Evolutionary conservation across 1,140 invertebrate species (phyloP), one percentile per base, ranked within the genome.

Genomic region (Himalopsyche phryganea): DNA sequence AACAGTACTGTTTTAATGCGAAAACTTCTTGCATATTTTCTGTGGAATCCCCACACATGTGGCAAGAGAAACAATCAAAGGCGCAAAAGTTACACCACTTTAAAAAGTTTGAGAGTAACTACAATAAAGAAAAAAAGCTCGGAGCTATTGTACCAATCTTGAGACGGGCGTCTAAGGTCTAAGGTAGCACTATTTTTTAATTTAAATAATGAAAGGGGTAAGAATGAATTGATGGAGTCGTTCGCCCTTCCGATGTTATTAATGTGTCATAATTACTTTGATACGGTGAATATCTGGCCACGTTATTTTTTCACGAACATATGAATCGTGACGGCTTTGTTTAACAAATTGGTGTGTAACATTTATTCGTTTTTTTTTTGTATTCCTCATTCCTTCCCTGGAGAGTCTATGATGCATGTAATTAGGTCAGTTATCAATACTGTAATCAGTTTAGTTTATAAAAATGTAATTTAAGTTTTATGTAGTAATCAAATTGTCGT

Each of bases 221-320:
- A 28, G 23, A 9, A 9, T 5, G 23, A 28, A 28, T 28, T 3
- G 23, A 28, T 28, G 23, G 23, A 28, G 23, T 40, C 38, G 38
- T 40, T 19, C 42, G 19, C 13, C 23, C 28, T 20, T 1, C 14
- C 19, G 44, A 41, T 33, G 11, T 38, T 46, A 17, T 32, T 28
- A 41, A 20, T 15, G 50, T 36, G 42, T 53, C 36, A 42, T 42
- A 51, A 48, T 53, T 44, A 48, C 13, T 58, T 33, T 41, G n/a
- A 19, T 19, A 42, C 32, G 23, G 38, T 60, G 48, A 13, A 40
- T 45, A 59, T 35, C 57, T 53, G 44, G 46, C 57, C 57, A 41
- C 41, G 42, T 53, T 53, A 59, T 59, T 48, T 41, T 49, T 41
- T 52, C 19, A 28, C 10, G 40, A 53, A 53, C 48, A 52, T 60